phyloP scores from a whole-genome alignment of 2,113 vertebrate species.

The Pteropus alecto region DNA sequence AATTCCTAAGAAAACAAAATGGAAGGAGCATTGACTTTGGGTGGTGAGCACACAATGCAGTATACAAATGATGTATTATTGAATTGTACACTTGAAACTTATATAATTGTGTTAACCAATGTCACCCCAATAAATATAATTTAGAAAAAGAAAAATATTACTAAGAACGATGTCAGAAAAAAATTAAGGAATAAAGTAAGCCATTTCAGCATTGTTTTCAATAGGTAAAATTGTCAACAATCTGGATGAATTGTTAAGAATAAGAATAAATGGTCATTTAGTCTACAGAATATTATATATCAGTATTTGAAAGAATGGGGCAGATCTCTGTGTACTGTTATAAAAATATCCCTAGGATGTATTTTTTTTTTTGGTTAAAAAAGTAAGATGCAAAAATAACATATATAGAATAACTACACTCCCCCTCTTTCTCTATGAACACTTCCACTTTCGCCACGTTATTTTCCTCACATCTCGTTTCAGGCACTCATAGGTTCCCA shows the following conservation, averaged over 20 bases:
- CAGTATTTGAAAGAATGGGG: background rate
- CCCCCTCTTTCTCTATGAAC: background rate
- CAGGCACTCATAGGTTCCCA: background rate
- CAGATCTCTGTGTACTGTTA: background rate
- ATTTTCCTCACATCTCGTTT: background rate
- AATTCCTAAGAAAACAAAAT: background rate
- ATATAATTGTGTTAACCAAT: too few species aligned
- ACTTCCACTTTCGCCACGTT: background rate
- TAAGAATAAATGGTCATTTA: background rate
- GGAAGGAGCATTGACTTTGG: too few species aligned
- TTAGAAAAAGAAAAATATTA: too few species aligned
- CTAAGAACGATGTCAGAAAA: background rate
- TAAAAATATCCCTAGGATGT: background rate
- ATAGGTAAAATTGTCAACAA: background rate
- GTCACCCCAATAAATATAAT: too few species aligned
- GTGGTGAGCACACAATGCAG: too few species aligned
- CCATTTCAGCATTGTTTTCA: background rate
- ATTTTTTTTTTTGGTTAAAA: background rate
- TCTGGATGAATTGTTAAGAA: background rate
- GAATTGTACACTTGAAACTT: too few species aligned
- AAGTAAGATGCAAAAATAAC: background rate
- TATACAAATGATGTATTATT: too few species aligned
- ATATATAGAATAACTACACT: background rate
- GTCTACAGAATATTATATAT: background rate
- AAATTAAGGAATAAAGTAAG: background rate